Base-by-base conservation (phyloP, 1,140 invertebrate species). In the Lanistes nyassanus region DNA sequence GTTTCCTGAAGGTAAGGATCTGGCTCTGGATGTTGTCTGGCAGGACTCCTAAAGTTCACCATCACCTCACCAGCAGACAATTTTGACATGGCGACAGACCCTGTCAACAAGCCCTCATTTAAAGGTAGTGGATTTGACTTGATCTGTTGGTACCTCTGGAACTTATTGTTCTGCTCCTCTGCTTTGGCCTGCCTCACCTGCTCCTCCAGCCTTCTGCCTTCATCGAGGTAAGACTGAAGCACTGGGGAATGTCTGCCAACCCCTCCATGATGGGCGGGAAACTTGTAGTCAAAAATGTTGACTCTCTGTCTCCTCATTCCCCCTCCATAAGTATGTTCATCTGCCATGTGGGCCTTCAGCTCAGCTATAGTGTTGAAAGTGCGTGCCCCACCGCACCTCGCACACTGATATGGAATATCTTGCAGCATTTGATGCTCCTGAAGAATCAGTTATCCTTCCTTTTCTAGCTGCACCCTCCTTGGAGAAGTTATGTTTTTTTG, bases 391-490 rank as follows among this genome's bases (percentile, higher is more conserved):
- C 84, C 82, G 80, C 85, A 87, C 66, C 82, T 82, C 29, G 85
- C 84, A 78, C 85, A 87, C 64, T 82, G 74, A 65, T 83, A 87
- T 21, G 85, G 85, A 47, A 87, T 67, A 47, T 69, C 68, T 36
- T 39, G 47, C 23, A 75, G 31, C 51, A 68, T 39, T 36, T 75
- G 29, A 21, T 31, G 21, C 6, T 66, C 11, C 58, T 29, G 58
- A 47, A 47, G 42, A 6, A n/a, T n/a, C n/a, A n/a, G n/a, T 47
- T 47, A 13, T 47, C 2, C 5, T 34, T 9, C 23, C 23, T 26
- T 34, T 29, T 26, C 11, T 7, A 29, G 9, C 58, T 29, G 7
- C 23, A 60, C 6, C 58, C 58, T 60, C n/a, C 3, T 29, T 29
- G 0, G 1, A 11, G 31, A 23, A 60, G 0, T 9, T 60, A 16